A percentile compares a stretch with the other conserved stretches of the same genome.
phyloP scores from a whole-genome alignment of 2,113 vertebrate species.

The Serinus canaria region DNA sequence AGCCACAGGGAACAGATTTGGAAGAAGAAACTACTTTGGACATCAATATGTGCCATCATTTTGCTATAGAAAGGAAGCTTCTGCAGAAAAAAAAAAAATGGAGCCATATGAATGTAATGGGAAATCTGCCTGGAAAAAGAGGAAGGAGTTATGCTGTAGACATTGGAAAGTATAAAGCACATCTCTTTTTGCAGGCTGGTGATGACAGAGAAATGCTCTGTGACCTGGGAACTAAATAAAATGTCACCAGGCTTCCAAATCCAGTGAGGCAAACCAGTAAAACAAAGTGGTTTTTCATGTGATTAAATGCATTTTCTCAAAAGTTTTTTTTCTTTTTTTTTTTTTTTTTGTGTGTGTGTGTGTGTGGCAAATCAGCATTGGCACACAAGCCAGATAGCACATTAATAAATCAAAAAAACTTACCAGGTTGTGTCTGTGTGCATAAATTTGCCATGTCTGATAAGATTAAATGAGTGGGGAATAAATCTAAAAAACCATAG shows the following conservation, averaged over 20 bases:
- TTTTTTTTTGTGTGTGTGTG: no score
- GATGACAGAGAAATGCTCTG: neutral
- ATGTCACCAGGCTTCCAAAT: conserved; percentile 6
- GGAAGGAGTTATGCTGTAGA: neutral
- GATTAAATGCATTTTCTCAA: neutral
- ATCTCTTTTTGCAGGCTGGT: neutral
- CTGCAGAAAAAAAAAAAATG: neutral
- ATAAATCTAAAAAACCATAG: neutral
- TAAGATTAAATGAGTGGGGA: neutral
- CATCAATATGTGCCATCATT: neutral
- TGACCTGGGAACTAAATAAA: conserved; percentile 1
- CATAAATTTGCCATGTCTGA: conserved; percentile 9
- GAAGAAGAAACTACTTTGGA: neutral
- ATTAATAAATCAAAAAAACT: neutral
- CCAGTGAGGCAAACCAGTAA: neutral
- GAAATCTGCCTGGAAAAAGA: neutral
- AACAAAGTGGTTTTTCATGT: neutral
- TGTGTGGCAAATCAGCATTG: neutral
- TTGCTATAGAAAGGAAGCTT: neutral
- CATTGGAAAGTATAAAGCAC: neutral
- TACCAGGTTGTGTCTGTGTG: neutral
- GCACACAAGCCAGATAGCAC: neutral
- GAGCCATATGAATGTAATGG: neutral
- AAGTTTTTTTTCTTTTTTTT: neutral
- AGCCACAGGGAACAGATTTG: neutral